Conservation (phyloP, 2,797 vertebrate genomes). For the Falco cherrug region DNA sequence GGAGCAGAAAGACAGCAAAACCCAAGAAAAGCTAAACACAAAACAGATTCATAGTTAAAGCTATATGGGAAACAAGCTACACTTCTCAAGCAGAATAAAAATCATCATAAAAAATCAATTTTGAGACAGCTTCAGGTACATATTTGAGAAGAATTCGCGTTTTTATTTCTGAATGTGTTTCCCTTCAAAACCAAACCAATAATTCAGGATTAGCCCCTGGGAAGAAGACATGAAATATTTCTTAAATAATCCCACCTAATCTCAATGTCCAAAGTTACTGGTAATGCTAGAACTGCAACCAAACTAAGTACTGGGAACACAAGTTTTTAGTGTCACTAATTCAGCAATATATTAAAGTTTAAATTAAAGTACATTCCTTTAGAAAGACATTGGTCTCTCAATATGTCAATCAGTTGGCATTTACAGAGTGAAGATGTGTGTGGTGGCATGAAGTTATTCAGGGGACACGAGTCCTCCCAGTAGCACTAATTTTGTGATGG, state of each 20-base stretch:
- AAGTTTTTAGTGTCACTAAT: neutral
- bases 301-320: neutral
- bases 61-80: neutral
- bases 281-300: neutral
- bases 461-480: neutral
- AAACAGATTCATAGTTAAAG: conserved; percentile 34
- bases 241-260: neutral
- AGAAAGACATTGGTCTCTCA: neutral
- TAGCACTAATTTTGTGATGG: neutral
- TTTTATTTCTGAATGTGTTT: conserved; percentile 5
- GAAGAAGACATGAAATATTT: neutral
- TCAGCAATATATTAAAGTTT: neutral
- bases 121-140: neutral
- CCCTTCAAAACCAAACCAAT: neutral
- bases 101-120: neutral
- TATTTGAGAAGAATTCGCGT: neutral
- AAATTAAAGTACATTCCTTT: neutral
- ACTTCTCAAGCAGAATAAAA: conserved; percentile 4
- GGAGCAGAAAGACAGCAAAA: conserved; percentile 86
- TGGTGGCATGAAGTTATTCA: neutral
- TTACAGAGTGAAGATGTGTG: neutral
- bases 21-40: conserved; percentile 87
- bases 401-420: neutral
- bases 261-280: neutral
- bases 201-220: neutral